Evolutionary conservation across 2,113 vertebrate genomes (phyloP).

Genomic region (Anhinga rufa): DNA sequence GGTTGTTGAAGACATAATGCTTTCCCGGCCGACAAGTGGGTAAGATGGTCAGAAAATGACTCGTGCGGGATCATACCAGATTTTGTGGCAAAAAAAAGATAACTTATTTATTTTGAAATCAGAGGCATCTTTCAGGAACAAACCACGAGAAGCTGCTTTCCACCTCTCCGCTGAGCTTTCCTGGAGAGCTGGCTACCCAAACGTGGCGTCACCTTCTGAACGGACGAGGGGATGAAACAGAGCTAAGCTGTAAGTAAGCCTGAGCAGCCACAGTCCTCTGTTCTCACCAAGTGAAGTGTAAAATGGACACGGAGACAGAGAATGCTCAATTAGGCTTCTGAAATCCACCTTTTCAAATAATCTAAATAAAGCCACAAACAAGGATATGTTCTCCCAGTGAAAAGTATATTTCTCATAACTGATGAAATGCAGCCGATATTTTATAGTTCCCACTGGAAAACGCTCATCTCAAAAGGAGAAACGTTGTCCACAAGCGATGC

Average conservation of each 20-base stretch:
- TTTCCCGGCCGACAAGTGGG: background rate
- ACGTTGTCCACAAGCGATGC: fast-evolving
- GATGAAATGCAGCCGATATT: fast-evolving
- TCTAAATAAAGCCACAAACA: background rate
- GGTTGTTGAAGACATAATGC: background rate
- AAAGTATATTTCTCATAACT: background rate
- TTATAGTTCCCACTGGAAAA: background rate
- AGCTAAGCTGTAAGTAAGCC: conserved; percentile 38
- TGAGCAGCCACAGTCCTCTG: conserved; percentile 1
- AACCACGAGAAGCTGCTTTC: background rate
- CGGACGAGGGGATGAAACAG: background rate
- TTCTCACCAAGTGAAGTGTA: conserved; percentile 33
- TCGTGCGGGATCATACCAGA: fast-evolving
- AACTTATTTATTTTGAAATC: fast-evolving
- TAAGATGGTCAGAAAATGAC: background rate
- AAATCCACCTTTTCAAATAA: conserved; percentile 36
- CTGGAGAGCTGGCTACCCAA: background rate
- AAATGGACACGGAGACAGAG: conserved; percentile 37
- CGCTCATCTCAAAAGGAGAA: background rate
- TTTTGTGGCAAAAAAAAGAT: background rate
- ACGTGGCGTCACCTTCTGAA: background rate
- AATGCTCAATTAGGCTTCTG: conserved; percentile 51
- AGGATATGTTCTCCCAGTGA: background rate
- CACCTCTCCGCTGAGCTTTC: background rate
- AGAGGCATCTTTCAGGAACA: background rate